Evolutionary conservation across 1,140 invertebrate species (phyloP), one percentile per base, ranked within the genome.

Genomic region (Cyphomyrmex costatus): DNA sequence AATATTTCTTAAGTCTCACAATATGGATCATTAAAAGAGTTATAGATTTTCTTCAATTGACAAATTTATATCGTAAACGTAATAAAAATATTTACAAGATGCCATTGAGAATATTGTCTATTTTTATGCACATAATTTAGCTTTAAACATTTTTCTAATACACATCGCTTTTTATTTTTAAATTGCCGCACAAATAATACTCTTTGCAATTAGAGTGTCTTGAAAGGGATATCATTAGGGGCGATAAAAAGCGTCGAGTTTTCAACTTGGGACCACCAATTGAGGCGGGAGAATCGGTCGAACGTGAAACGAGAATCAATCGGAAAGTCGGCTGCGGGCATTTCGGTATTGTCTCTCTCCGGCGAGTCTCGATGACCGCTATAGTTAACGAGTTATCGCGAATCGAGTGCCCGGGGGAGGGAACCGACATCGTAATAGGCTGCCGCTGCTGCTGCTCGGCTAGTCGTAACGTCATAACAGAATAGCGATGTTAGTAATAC

Each of bases 401-500:
- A 77, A 79, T 83, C 79, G 79, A 83, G 58, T 42, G 74, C 76
- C 84, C 68, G 74, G 36, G 65, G 65, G 63, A 80, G 85, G 60
- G 85, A 71, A 68, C 36, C 74, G 58, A 79, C 33, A 77, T 36
- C 68, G 82, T 90, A 90, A 90, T 86, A 70, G 86, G 53, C 89
- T 33, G 56, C 79, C 14, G 60, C 76, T 42, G 60, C 85, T 65
- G 80, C 82, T 91, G 88, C 91, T 92, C 93, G 90, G 91, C 92
- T 90, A 93, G 92, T 88, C 90, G 90, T 94, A 94, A 94, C 94
- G 90, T 93, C 90, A 93, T 95, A 95, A 95, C 95, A 93, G 93
- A 94, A 95, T 95, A 95, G 94, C 93, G 93, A 95, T 94, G 94
- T 95, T 95, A 95, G 94, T 94, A 95, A 94, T 94, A 94, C 92